Percentiles rank a stretch among this genome's conserved stretches.
Evolutionary conservation across 2,113 vertebrate genomes (phyloP).

Genomic region (Petaurus breviceps): DNA sequence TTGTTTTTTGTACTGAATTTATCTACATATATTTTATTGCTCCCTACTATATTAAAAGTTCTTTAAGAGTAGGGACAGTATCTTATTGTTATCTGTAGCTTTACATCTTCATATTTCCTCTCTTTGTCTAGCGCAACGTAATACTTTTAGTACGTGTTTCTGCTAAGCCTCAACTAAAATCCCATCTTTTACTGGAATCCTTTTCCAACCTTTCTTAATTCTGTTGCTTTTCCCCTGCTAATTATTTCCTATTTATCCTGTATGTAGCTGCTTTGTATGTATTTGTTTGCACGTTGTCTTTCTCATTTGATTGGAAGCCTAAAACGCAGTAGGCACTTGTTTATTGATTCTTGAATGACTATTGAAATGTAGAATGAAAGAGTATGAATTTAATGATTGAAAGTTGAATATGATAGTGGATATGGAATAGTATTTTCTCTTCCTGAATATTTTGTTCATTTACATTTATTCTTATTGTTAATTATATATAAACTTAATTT

Average conservation of each 20-base stretch:
- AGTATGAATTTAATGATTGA: background rate
- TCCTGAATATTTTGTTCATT: background rate
- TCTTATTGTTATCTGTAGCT: background rate
- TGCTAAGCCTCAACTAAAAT: background rate
- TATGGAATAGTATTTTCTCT: background rate
- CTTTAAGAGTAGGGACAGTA: background rate
- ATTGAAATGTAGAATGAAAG: background rate
- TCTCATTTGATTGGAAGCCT: background rate
- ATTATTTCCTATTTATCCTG: background rate
- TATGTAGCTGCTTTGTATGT: background rate
- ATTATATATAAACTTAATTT: conserved; percentile 13
- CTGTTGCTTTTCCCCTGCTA: background rate
- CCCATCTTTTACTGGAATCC: background rate
- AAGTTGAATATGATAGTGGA: background rate
- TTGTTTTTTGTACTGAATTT: background rate
- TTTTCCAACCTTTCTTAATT: background rate
- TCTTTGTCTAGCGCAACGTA: background rate
- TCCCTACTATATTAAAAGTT: background rate
- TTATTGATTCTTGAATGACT: background rate
- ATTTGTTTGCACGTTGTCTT: background rate
- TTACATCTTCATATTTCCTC: background rate
- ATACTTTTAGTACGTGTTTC: background rate
- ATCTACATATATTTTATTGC: background rate
- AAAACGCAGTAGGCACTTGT: background rate
- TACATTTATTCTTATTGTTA: background rate